A percentile compares a stretch with the other conserved stretches of the same genome.
Conservation (phyloP, 2,888 invertebrate species). For the Tiliacea citrago region DNA sequence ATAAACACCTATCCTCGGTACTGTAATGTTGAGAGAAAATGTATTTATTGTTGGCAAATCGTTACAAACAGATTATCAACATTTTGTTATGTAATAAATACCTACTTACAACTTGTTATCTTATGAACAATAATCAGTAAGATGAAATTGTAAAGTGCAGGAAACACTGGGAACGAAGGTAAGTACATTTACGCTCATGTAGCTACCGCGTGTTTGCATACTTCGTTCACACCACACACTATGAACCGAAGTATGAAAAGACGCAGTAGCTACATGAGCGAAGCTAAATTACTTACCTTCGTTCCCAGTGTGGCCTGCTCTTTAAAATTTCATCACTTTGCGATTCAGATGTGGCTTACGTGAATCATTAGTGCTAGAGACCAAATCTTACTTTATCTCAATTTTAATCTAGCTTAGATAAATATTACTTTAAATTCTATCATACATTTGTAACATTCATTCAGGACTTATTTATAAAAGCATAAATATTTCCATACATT, state of each 20-base stretch:
- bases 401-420: background rate
- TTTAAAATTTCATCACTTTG: too few species aligned
- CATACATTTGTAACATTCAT: too few species aligned
- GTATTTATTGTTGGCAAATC: conserved; percentile 15
- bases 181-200: too few species aligned
- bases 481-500: background rate
- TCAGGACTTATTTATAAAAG: background rate
- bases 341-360: too few species aligned
- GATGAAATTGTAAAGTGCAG: background rate
- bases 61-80: conserved; percentile 46
- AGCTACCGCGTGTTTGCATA: too few species aligned
- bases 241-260: too few species aligned
- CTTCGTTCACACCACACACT: too few species aligned
- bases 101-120: conserved; percentile 10
- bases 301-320: too few species aligned
- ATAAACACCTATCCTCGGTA: conserved; percentile 20
- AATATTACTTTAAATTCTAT: background rate
- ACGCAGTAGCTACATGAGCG: too few species aligned
- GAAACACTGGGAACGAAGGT: too few species aligned
- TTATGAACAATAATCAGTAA: conserved; percentile 13
- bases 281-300: too few species aligned
- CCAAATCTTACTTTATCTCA: background rate
- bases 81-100: conserved; percentile 8
- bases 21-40: conserved; percentile 19
- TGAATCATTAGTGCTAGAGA: background rate